Conservation (phyloP, 2,888 invertebrate genomes). For the Macrosiphum euphorbiae region DNA sequence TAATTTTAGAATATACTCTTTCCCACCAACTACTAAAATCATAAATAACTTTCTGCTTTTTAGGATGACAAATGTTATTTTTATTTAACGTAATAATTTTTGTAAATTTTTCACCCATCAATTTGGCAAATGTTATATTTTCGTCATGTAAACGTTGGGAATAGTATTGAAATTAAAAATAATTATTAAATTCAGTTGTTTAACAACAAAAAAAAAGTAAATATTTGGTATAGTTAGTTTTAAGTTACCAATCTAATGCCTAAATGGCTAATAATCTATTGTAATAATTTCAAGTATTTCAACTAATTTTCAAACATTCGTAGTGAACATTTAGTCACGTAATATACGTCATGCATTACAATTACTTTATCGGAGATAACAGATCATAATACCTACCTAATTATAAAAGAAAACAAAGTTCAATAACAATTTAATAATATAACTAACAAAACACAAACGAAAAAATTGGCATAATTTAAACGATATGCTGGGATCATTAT, state of each 20-base stretch:
- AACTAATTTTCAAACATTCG: not conserved
- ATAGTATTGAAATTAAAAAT: not conserved
- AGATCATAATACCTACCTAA: not conserved
- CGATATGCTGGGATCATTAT: not conserved
- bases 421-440: not conserved
- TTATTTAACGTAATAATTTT: not conserved
- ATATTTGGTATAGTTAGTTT: not conserved
- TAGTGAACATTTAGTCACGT: not conserved
- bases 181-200: not conserved
- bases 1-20: conserved; percentile 6
- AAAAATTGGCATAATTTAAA: not conserved
- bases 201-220: not conserved
- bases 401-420: not conserved
- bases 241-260: not conserved
- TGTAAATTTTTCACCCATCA: not conserved
- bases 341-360: not conserved
- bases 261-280: not conserved
- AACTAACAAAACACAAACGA: not conserved
- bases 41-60: conserved; percentile 12
- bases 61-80: not conserved
- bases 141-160: not conserved
- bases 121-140: conserved; percentile 44
- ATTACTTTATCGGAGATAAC: not conserved
- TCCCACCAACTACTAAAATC: not conserved
- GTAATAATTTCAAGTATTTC: not conserved